Percentiles rank a stretch among this genome's conserved stretches.
Evolutionary conservation across 2,888 invertebrate genomes (phyloP).

Genomic region (Pasiphila rectangulata): DNA sequence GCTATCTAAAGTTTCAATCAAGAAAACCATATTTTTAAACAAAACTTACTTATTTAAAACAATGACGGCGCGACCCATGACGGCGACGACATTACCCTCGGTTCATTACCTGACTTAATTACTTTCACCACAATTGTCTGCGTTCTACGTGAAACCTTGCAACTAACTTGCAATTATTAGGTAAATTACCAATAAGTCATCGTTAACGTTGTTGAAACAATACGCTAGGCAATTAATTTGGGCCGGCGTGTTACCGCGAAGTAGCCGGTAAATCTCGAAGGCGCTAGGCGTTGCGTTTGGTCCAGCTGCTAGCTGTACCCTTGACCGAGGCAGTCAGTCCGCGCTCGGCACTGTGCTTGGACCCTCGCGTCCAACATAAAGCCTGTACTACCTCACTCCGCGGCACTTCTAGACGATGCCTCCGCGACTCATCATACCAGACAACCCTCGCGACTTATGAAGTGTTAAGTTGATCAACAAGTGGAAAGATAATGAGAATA

Average conservation of each 20-base stretch:
- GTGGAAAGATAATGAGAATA: constrained; percentile 32
- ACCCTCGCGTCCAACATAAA: constrained; percentile 65
- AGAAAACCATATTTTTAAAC: too few relatives aligned
- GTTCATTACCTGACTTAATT: constrained; percentile 8
- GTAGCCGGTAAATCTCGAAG: constrained; percentile 11
- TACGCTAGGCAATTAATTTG: constrained; percentile 31
- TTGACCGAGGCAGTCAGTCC: constrained; percentile 70
- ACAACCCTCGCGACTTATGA: constrained; percentile 8
- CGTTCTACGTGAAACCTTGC: constrained; percentile 15
- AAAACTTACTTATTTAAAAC: too few relatives aligned
- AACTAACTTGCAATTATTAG: too few relatives aligned
- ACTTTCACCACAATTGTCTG: constrained; percentile 16
- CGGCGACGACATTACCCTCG: constrained; percentile 1
- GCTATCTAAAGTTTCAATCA: too few relatives aligned
- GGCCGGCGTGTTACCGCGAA: constrained; percentile 8
- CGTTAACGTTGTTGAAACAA: constrained; percentile 30
- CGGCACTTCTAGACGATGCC: constrained; percentile 57
- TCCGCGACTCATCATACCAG: constrained; percentile 36
- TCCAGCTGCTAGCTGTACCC: constrained; percentile 53
- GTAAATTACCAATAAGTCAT: constrained; percentile 19
- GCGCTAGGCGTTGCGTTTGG: constrained; percentile 32
- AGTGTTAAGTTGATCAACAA: constrained; percentile 26
- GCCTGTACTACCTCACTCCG: constrained; percentile 37
- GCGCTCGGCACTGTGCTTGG: constrained; percentile 59
- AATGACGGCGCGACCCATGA: too few relatives aligned